Evolutionary conservation across 2,113 vertebrate genomes (phyloP).

Genomic region (Sisor rabdophorus): DNA sequence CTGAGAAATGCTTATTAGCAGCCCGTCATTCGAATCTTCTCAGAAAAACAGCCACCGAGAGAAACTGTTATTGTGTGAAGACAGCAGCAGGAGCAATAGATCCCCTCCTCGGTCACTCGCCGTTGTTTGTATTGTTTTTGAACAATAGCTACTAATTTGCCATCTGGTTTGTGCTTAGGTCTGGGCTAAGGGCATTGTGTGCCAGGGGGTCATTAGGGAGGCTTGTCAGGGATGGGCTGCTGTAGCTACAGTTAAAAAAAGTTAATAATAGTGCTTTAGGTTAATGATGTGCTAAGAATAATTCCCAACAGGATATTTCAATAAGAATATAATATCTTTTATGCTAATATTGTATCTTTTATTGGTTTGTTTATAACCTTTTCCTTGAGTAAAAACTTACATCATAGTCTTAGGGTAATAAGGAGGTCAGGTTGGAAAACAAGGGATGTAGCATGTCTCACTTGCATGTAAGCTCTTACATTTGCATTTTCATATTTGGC

Average conservation of each 20-base stretch:
- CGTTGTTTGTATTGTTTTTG: constrained; percentile 64
- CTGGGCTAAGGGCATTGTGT: constrained; percentile 61
- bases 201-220: constrained; percentile 60
- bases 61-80: constrained; percentile 16
- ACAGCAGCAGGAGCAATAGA: constrained; percentile 9
- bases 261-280: too few relatives aligned
- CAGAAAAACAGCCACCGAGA: constrained; percentile 8
- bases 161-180: constrained; percentile 66
- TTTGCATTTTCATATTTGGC: too few relatives aligned
- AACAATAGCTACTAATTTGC: constrained; percentile 74
- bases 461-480: too few relatives aligned
- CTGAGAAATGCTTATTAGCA: constrained; percentile 31
- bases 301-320: too few relatives aligned
- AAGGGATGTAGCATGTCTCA: too few relatives aligned
- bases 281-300: too few relatives aligned
- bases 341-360: too few relatives aligned
- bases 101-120: background rate
- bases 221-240: constrained; percentile 59
- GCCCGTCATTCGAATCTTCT: constrained; percentile 5
- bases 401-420: too few relatives aligned
- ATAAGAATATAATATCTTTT: too few relatives aligned
- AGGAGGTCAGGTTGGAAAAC: too few relatives aligned
- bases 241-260: background rate
- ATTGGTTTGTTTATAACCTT: too few relatives aligned
- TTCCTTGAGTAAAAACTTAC: too few relatives aligned